Base-by-base conservation (phyloP, 2,888 invertebrate species). In the Agelastica alni region DNA sequence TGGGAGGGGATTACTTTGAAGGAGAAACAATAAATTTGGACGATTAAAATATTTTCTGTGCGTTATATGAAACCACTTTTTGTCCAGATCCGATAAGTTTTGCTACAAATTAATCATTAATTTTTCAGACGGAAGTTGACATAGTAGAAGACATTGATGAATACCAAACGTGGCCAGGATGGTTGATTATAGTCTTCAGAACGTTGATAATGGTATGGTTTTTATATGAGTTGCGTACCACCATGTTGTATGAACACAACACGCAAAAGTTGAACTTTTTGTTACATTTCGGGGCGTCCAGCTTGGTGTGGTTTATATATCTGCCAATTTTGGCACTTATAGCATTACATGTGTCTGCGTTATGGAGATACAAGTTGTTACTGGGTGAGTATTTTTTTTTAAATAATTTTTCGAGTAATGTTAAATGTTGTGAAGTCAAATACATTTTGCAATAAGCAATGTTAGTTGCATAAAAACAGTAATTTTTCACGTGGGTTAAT, bases 251-350 rank as follows among this genome's bases (percentile, higher is more conserved):
- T 65, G 91, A 91, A 72, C 87, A 88, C 73, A 88, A 89, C 71
- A 85, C 84, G 49, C 86, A 88, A 66, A 94, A 96, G 75, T 80
- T 96, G 26, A 91, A 95, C 74, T 98, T 98, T 77, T 83, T 97
- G 51, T 84, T 96, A 43, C 97, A 98, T 75, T 94, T 97, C 76
- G 98, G 96, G 48, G 97, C 97, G 9, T 96, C 96, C 10, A 95
- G 96, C 72, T 82, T 98, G 30, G 97, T 98, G 7, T 98, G 98
- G 98, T 96, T 98, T 74, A 93, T 96, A 65, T 97, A 98, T 77
- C 81, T 97, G 70, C 96, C 97, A 7, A 89, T 96, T 56, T 88
- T 97, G 62, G 96, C 96, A 49, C 83, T 97, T 47, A 90, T 98
- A 64, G 93, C 95, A 7, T 81, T 95, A 48, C 93, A 95, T 79